Evolutionary conservation across 1,140 invertebrate genomes (phyloP), one percentile per base, ranked within the genome.

Genomic region (Arion vulgaris): DNA sequence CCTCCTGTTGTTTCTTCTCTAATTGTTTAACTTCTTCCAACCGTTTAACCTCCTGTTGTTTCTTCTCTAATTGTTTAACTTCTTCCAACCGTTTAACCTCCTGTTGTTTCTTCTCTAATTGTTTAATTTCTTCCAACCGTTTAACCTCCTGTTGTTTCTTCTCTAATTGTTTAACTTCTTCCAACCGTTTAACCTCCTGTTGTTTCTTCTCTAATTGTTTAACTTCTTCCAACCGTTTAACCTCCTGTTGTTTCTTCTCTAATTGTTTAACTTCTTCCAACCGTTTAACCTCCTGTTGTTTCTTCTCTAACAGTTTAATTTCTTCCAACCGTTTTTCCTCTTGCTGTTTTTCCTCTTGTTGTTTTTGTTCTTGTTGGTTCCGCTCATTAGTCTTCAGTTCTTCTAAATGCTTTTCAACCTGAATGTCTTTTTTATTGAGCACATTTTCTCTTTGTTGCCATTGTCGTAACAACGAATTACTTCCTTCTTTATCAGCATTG

Each of bases 281-380:
- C 11, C 26, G 74, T 26, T 34, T 57, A 11, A 45, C 4, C 41
- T 76, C 74, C n/a, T n/a, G n/a, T n/a, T 53, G 72, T 26, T 45
- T 39, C n/a, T 74, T 7, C n/a, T n/a, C n/a, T n/a, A n/a, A n/a
- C n/a, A n/a, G n/a, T 34, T 76, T 39, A 11, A 26, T 11, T n/a
- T 34, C 74, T 34, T 76, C 74, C 39, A 73, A 13, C 11, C 26
- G 74, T 26, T 34, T 57, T n/a, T 34, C 74, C 13, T 76, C 74
- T 26, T 45, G 34, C 11, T 9, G 74, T 26, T 34, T 57, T 32
- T 53, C 4, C 41, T 76, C 74, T 53, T 57, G 51, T 19, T 26
- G 51, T 57, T 57, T 57, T 23, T 4, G 23, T 57, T 57, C 51
- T 57, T n/a, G n/a, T n/a, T n/a, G n/a, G n/a, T n/a, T 57, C 51